Evolutionary conservation across 2,797 vertebrate species (phyloP), one percentile per base, ranked within the genome.

Genomic region (Malurus splendens): DNA sequence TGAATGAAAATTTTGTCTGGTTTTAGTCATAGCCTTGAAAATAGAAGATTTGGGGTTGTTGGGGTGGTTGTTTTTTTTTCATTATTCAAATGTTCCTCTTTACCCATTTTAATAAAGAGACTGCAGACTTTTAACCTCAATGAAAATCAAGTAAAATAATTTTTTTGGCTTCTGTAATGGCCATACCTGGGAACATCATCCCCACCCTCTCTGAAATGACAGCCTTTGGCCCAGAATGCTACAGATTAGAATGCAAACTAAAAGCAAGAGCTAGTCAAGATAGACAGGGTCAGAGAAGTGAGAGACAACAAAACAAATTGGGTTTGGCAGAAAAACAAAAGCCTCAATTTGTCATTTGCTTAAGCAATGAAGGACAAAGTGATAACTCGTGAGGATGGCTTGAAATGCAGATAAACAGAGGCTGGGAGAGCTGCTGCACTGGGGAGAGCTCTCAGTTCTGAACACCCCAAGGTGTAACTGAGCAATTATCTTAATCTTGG

Each of bases 321-420:
- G 12, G 16, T 86, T 80, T 90, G 86, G 83, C 70, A 86, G 86
- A 60, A 90, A 86, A 83, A 33, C 30, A 77, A 82, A 73, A 80
- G 39, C 45, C 38, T 83, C 81, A 36, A 18, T 86, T 93, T 67
- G 38, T 83, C 65, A 83, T 89, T 89, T 86, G 62, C 74, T 62
- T 67, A 48, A 78, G 50, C 51, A 81, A 55, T 52, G 56, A 81
- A 45, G 50, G 45, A 55, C 25, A 55, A 54, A 59, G 60, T 19
- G 48, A 47, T 66, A 90, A 66, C 33, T 60, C 2, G 0, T 59
- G 24, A 71, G 41, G 32, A 88, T 78, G 57, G 50, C 12, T 71
- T 51, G 45, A 67, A 71, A 75, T 61, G 48, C 59, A 60, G 74
- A 9, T 39, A 60, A 67, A 42, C 36, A 45, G 39, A 23, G 44